Evolutionary conservation across 1,140 invertebrate species (phyloP), one percentile per base, ranked within the genome.

Genomic region (Lasaia peninsularis): DNA sequence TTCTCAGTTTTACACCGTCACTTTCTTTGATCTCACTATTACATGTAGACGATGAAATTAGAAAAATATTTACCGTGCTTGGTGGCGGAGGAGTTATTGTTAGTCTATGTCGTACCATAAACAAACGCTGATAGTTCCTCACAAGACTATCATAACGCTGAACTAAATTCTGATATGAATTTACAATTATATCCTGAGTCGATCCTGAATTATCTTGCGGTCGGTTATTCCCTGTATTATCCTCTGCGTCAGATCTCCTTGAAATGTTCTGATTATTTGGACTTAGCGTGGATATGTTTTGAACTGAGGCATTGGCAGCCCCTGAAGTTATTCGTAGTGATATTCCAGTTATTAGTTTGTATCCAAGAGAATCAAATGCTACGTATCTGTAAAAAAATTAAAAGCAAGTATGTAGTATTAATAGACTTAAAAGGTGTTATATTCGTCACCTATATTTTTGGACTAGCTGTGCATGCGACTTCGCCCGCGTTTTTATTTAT

Each of bases 291-390:
- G 32, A 60, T 58, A 58, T 63, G 60, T 49, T 62, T 37, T 40
- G 53, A n/a, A 24, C 37, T 55, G 34, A 28, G n/a, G 40, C 40
- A 44, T 44, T 44, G 1, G 40, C 40, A 24, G 51, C 61, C 5
- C 58, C 65, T 12, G 67, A 33, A 18, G 60, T 68, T 0, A 66
- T 64, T 69, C 81, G 82, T 18, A 86, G 64, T 4, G 94, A 93
- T 71, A 97, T 96, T 9, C 95, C 96, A 1, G 96, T 97, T 65
- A 96, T 95, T 11, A 98, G 78, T 84, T 95, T 95, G 64, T 93
- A 92, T 31, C 96, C 96, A 34, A 94, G 89, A 56, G 92, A 92
- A 84, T 97, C 96, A 90, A 97, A 98, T 20, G 94, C 92, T 20
- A 98, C 94, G 90, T 95, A 97, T 79, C 95, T 96, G 73, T 34